Conservation (phyloP, 2,797 vertebrate species). For the Hypotaenidia philippensis region DNA sequence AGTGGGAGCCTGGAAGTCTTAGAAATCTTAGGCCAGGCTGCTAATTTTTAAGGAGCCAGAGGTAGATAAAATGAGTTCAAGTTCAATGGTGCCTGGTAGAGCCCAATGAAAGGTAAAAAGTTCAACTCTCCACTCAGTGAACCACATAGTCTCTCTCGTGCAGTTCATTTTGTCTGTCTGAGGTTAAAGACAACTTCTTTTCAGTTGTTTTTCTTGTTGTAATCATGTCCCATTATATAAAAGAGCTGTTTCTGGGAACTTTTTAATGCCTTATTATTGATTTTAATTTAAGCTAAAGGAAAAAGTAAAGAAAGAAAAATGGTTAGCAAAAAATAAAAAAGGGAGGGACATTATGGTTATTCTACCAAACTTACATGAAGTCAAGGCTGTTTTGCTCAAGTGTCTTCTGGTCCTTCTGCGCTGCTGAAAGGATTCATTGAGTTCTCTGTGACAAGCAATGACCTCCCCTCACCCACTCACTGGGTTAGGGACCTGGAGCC, state of each 20-base stretch:
- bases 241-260: background rate
- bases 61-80: background rate
- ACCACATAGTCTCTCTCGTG: background rate
- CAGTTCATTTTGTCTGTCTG: background rate
- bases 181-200: background rate
- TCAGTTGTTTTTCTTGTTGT: background rate
- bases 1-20: background rate
- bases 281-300: background rate
- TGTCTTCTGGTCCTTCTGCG: background rate
- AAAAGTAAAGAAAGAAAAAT: background rate
- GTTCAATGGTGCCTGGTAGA: background rate
- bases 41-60: background rate
- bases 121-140: background rate
- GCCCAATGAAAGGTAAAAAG: background rate
- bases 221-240: background rate
- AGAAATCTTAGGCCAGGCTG: background rate
- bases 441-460: background rate
- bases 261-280: background rate
- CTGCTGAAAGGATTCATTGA: slow-evolving; percentile 16
- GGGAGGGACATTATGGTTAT: background rate
- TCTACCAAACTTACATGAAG: background rate
- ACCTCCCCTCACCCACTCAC: background rate
- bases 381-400: background rate
- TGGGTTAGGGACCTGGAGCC: background rate
- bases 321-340: background rate